Evolutionary conservation across 2,113 vertebrate genomes (phyloP), one percentile per base, ranked within the genome.

Genomic region (Polypterus senegalus): DNA sequence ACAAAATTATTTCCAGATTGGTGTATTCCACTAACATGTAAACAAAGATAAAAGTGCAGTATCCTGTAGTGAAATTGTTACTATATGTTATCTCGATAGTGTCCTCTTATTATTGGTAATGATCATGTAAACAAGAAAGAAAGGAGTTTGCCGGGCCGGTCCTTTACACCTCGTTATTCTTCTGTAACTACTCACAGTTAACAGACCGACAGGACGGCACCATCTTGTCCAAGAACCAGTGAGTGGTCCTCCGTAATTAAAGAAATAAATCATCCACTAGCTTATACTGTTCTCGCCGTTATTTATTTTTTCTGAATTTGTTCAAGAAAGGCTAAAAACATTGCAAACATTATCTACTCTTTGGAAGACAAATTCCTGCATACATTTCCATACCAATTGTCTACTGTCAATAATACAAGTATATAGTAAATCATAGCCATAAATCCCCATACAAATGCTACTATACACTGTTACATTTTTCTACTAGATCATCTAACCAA

Each of bases 311-410:
- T 72, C 78, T 78, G 74, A 58, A 73, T 79, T 85, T 85, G 79
- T 76, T 85, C 73, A 74, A 80, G 81, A 85, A 76, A 83, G 67
- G 60, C 81, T 66, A 61, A 74, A 47, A 53, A 60, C 83, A 86
- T 84, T 79, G 27, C 27, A 27, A 27, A 27, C 27, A 27, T 27
- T 27, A 27, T 27, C 27, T 27, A 86, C 77, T 93, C 92, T 96
- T 94, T 94, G 91, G 93, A 94, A 90, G 84, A 78, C 73, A 70
- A 77, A 68, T 72, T 83, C 76, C 76, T 75, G 75, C 77, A 81
- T 78, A 85, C 83, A 88, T 82, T 81, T 77, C 86, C 71, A 80
- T 79, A 66, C 55, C 54, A 74, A 79, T 76, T 69, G 73, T 72
- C 77, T 83, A 72, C 69, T 76, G 79, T 79, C 75, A 80, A 76